A percentile compares a stretch with the other conserved stretches of the same genome.
Conservation (phyloP, 2,113 vertebrate species). For the Anhinga rufa region DNA sequence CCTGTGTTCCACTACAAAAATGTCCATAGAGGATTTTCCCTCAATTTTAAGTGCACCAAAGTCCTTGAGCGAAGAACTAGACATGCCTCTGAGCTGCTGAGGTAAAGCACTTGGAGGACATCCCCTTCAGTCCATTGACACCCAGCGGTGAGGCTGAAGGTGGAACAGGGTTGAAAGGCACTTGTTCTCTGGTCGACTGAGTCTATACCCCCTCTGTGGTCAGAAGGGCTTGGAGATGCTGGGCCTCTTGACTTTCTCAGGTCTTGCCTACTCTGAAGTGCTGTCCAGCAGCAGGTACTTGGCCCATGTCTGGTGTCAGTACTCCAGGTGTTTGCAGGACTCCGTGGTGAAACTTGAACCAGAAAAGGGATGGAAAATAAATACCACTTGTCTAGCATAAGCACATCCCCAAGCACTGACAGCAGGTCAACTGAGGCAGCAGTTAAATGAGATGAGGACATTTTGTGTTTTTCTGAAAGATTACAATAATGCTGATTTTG, state of each 20-base stretch:
- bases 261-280: background rate
- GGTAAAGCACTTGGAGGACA: background rate
- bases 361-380: background rate
- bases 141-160: background rate
- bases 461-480: background rate
- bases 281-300: background rate
- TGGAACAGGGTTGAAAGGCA: background rate
- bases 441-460: background rate
- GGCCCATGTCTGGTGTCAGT: background rate
- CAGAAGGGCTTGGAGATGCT: background rate
- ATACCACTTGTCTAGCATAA: background rate
- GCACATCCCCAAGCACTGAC: background rate
- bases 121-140: background rate
- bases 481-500: background rate
- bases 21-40: background rate
- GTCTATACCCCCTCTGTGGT: background rate
- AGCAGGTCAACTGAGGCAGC: background rate
- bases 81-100: background rate
- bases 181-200: background rate
- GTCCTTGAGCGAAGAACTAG: background rate
- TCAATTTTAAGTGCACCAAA: background rate
- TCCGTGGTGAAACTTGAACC: background rate
- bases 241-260: background rate
- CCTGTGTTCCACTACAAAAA: background rate
- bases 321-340: background rate